Conservation (phyloP, 2,113 vertebrate genomes). For the Pitta sordida region DNA sequence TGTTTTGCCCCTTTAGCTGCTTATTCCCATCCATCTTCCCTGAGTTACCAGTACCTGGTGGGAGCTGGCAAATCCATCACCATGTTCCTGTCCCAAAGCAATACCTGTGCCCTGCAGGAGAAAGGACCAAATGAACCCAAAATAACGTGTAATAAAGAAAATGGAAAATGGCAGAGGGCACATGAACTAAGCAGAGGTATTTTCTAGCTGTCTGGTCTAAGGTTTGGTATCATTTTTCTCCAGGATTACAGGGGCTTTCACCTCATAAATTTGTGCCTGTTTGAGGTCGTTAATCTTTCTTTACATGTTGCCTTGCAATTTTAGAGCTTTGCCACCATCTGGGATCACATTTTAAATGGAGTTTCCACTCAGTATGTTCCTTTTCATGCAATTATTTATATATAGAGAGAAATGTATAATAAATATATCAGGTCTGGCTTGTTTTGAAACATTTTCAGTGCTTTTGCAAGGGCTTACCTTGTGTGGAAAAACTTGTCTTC, state of each 20-base stretch:
- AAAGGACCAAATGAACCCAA: not conserved
- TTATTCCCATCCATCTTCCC: not conserved
- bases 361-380: constrained; percentile 67
- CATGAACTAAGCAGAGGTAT: constrained; percentile 55
- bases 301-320: constrained; percentile 67
- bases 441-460: constrained; percentile 57
- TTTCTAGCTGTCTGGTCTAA: constrained; percentile 65
- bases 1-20: not conserved
- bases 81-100: not conserved
- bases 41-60: not conserved
- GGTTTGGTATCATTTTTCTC: constrained; percentile 68
- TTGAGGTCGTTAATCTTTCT: constrained; percentile 71
- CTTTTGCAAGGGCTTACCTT: constrained; percentile 43
- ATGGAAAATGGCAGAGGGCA: constrained; percentile 53
- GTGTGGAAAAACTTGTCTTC: constrained; percentile 64
- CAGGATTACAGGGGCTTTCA: constrained; percentile 69
- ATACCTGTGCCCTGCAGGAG: not conserved
- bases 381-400: constrained; percentile 65
- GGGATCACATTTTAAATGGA: constrained; percentile 67
- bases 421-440: constrained; percentile 51
- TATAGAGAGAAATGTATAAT: constrained; percentile 43
- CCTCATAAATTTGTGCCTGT: constrained; percentile 69
- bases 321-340: constrained; percentile 69
- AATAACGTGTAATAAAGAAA: not conserved
- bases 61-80: not conserved